Percentiles rank a stretch among this genome's conserved stretches.
These are phyloP conservation scores for Istiophorus platypterus DNA, from an alignment of 2,113 vertebrate genomes.

Conservation along the genomic window DNA sequence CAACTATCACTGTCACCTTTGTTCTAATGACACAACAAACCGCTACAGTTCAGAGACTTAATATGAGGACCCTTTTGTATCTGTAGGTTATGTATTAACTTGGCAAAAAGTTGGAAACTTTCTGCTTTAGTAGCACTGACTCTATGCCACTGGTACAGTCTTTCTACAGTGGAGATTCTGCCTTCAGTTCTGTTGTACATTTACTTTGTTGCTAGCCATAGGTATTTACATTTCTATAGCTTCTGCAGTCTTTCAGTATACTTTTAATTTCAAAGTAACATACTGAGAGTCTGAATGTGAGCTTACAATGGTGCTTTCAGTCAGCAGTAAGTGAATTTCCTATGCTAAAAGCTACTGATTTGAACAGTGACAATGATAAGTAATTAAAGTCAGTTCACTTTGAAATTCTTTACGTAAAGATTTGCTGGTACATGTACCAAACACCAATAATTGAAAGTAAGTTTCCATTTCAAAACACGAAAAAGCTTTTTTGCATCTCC, in stretches of 20 bases:
- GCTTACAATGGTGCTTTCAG: neutral
- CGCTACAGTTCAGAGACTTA: too few relatives aligned
- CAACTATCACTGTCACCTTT: too few relatives aligned
- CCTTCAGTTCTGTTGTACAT: too few relatives aligned
- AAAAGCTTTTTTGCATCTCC: neutral
- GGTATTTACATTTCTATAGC: too few relatives aligned
- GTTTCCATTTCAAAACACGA: neutral
- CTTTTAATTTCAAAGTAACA: neutral
- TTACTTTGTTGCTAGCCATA: too few relatives aligned
- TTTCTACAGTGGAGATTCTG: too few relatives aligned
- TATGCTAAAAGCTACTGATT: neutral
- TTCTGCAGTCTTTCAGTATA: neutral
- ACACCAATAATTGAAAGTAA: neutral
- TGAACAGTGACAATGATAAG: neutral
- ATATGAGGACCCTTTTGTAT: too few relatives aligned
- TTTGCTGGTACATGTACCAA: neutral
- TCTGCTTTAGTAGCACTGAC: too few relatives aligned
- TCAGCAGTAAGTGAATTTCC: neutral
- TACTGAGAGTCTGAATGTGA: neutral
- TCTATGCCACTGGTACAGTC: too few relatives aligned
- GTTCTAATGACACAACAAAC: too few relatives aligned
- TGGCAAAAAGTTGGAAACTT: too few relatives aligned
- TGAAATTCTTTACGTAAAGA: neutral
- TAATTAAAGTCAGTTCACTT: neutral
- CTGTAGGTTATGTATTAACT: too few relatives aligned